Evolutionary conservation across 2,113 vertebrate genomes (phyloP), one percentile per base, ranked within the genome.

Genomic region (Tichodroma muraria): DNA sequence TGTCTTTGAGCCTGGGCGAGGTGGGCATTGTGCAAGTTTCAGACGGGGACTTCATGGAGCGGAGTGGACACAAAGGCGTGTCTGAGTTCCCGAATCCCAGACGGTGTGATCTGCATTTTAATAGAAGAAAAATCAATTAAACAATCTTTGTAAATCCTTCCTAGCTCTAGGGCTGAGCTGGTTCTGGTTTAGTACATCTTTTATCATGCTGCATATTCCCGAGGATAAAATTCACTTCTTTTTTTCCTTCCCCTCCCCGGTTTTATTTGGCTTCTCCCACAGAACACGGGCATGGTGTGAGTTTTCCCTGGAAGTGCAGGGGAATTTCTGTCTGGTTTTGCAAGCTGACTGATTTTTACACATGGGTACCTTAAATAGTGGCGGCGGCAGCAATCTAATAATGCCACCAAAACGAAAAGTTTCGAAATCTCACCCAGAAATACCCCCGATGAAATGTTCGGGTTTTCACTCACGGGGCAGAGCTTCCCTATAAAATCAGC

Each of bases 121-220:
- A 98, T 98, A 91, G 97, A 72, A 91, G 80, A 92, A 97, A 98
- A 98, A 98, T 98, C 98, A 98, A 98, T 98, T 97, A 97, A 98
- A 98, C 96, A 95, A 97, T 98, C 97, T 98, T 93, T 92, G 91
- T 44, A 94, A 95, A 96, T 77, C 97, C 94, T 95, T 79, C 57
- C 42, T 70, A 44, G 93, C 96, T 93, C 54, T 14, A 30, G 85
- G 95, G 70, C 75, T 63, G 7, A 30, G 87, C 71, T 73, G 40
- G 54, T 94, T 93, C 69, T 42, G 85, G 28, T 93, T 96, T 95
- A 82, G 80, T 93, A 61, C 90, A 7, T 80, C 92, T 92, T 95
- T 87, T 83, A 61, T 90, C 63, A 22, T 59, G 83, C 66, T 16
- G 73, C 70, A 52, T 88, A 92, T n/a, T n/a, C n/a, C 31, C 0